A percentile compares a stretch with the other conserved stretches of the same genome.
Evolutionary conservation across 2,888 invertebrate genomes (phyloP).

Genomic region (Acanthococcus lagerstroemiae): DNA sequence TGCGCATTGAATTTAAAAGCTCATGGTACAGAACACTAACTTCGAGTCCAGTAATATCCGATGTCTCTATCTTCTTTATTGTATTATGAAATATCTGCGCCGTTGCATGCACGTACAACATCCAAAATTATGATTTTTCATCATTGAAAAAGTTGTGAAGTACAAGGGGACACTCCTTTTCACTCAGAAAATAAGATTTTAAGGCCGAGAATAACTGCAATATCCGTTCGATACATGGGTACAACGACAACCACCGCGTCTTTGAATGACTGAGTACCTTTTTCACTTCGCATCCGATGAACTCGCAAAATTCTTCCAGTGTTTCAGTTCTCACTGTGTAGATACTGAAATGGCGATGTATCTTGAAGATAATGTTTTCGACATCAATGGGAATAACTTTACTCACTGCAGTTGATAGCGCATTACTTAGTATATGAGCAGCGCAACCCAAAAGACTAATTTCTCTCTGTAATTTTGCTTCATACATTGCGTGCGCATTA

Average conservation of each 20-base stretch:
- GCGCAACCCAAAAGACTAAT: slow-evolving; percentile 38
- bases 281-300: slow-evolving; percentile 38
- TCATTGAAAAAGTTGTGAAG: slow-evolving; percentile 37
- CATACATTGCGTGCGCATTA: not conserved
- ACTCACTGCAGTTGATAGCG: slow-evolving; percentile 39
- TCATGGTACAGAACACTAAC: not conserved
- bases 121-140: slow-evolving; percentile 32
- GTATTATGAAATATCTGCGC: slow-evolving; percentile 22
- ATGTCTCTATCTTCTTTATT: slow-evolving; percentile 22
- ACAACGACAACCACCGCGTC: slow-evolving; percentile 37
- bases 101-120: slow-evolving; percentile 20
- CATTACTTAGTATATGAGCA: slow-evolving; percentile 40
- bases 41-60: slow-evolving; percentile 7
- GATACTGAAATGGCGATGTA: slow-evolving; percentile 40
- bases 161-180: slow-evolving; percentile 37
- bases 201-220: slow-evolving; percentile 37
- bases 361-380: slow-evolving; percentile 39
- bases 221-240: slow-evolving; percentile 39
- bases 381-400: slow-evolving; percentile 38
- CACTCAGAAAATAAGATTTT: slow-evolving; percentile 37
- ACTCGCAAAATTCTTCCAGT: slow-evolving; percentile 40
- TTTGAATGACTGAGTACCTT: slow-evolving; percentile 37
- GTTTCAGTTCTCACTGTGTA: slow-evolving; percentile 39
- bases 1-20: slow-evolving; percentile 36
- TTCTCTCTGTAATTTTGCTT: slow-evolving; percentile 17